Evolutionary conservation across 2,797 vertebrate genomes (phyloP), one percentile per base, ranked within the genome.

Genomic region (Pagetopsis macropterus): DNA sequence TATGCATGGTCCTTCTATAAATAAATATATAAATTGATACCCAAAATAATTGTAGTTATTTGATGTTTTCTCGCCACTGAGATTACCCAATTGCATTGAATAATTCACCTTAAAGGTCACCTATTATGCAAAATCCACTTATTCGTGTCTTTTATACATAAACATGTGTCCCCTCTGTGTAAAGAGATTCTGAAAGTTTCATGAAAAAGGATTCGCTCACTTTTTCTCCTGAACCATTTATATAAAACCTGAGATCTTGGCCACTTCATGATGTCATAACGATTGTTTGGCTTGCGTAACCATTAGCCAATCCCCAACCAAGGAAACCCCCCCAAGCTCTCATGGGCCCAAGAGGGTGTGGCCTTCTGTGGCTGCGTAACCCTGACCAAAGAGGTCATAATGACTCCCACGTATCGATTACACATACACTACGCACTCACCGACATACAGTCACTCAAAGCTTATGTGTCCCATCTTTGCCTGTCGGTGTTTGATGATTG

Each of bases 401-500:
- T 44, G 37, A 66, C 50, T 33, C n/a, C 4, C 16, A 19, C 10
- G 59, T 17, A 49, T 9, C 46, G 4, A 23, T 50, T 41, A 23
- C 48, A 45, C 48, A 48, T 3, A 65, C 21, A 23, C 40, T 44
- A 44, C 33, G 37, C 27, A 46, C 10, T 57, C 16, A 55, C 43
- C 31, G 64, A 40, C 27, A 45, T 1, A 50, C 48, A 78, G 49
- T 49, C 45, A 52, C 44, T 37, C 44, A n/a, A 17, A 57, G 59
- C 76, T 17, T 33, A 43, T 71, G 40, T 79, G 54, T 64, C 7
- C 33, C 41, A 54, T 19, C 64, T 41, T 11, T 74, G 61, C 45
- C 56, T 9, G 65, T 62, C 2, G 3, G 27, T 6, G 1, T 46
- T 64, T 70, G 58, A 69, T 65, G 60, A 48, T 46, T 68, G 23